Evolutionary conservation across 1,140 invertebrate genomes (phyloP).

Genomic region (Chelonus insularis): DNA sequence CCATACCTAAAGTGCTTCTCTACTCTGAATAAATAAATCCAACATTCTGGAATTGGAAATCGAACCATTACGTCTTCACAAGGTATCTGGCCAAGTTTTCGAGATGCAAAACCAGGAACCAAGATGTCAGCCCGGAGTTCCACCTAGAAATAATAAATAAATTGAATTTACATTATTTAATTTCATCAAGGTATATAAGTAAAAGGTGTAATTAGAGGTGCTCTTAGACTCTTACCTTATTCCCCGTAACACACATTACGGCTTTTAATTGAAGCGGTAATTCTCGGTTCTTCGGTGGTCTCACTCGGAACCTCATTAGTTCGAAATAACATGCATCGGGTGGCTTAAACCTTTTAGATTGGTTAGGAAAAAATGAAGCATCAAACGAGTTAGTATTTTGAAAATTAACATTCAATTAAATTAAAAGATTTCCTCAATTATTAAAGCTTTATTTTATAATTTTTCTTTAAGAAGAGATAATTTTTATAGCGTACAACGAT

Average conservation of each 20-base stretch:
- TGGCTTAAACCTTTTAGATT: slow-evolving; percentile 83
- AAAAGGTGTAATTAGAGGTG: no score
- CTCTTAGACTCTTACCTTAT: no score
- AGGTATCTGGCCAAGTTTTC: slow-evolving; percentile 92
- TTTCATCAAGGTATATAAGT: no score
- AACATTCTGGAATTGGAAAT: slow-evolving; percentile 97
- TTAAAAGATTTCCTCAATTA: no score
- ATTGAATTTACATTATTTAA: slow-evolving; percentile 6
- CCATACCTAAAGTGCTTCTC: slow-evolving; percentile 99
- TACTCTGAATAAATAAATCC: slow-evolving; percentile 98
- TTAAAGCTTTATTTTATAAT: no score
- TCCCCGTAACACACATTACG: slow-evolving; percentile 81
- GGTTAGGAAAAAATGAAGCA: slow-evolving; percentile 22
- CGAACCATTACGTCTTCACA: slow-evolving; percentile 97
- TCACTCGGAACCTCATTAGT: slow-evolving; percentile 93
- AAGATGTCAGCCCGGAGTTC: slow-evolving; percentile 92
- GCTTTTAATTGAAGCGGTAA: slow-evolving; percentile 93
- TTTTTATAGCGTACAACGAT: no score
- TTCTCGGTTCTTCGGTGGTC: slow-evolving; percentile 95
- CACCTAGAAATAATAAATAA: slow-evolving; percentile 63
- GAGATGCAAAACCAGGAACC: slow-evolving; percentile 93
- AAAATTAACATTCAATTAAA: no score
- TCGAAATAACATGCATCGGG: slow-evolving; percentile 99
- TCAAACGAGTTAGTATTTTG: no score
- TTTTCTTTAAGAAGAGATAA: no score